Evolutionary conservation across 1,140 invertebrate species (phyloP).

Genomic region (Lasioglossum albipes): DNA sequence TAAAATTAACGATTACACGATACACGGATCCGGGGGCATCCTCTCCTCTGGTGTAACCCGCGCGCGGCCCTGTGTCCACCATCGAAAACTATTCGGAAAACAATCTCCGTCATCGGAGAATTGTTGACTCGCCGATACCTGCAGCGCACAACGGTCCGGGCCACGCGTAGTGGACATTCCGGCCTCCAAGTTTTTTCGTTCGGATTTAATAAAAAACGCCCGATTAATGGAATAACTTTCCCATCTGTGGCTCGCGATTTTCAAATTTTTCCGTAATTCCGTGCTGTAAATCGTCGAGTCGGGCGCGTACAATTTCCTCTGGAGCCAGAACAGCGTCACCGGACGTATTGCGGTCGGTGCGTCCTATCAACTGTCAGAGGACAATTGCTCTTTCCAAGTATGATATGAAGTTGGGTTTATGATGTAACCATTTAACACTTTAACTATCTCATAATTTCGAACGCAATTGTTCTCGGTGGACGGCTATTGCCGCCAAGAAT

Average conservation of each 20-base stretch:
- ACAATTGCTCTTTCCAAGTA: too few relatives aligned
- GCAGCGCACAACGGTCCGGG: neutral
- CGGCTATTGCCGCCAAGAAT: too few relatives aligned
- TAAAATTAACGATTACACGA: slow-evolving; percentile 62
- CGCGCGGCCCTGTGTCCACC: too few relatives aligned
- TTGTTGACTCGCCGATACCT: neutral
- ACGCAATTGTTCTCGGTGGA: too few relatives aligned
- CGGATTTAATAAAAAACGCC: slow-evolving; percentile 14
- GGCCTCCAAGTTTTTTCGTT: too few relatives aligned
- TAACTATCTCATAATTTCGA: too few relatives aligned
- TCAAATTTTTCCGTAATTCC: neutral
- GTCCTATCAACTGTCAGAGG: too few relatives aligned
- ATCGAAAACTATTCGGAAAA: slow-evolving; percentile 9
- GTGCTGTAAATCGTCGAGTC: neutral
- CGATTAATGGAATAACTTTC: neutral
- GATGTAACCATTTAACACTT: too few relatives aligned
- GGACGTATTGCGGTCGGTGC: neutral
- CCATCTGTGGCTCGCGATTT: neutral
- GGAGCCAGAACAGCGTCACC: too few relatives aligned
- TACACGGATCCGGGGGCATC: neutral
- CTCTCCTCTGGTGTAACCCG: neutral
- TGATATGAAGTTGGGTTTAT: too few relatives aligned
- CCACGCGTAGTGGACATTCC: too few relatives aligned
- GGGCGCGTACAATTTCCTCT: neutral
- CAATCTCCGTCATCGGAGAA: neutral